phyloP scores from a whole-genome alignment of 2,888 invertebrate species.

The Cataglyphis rosenhaueri region DNA sequence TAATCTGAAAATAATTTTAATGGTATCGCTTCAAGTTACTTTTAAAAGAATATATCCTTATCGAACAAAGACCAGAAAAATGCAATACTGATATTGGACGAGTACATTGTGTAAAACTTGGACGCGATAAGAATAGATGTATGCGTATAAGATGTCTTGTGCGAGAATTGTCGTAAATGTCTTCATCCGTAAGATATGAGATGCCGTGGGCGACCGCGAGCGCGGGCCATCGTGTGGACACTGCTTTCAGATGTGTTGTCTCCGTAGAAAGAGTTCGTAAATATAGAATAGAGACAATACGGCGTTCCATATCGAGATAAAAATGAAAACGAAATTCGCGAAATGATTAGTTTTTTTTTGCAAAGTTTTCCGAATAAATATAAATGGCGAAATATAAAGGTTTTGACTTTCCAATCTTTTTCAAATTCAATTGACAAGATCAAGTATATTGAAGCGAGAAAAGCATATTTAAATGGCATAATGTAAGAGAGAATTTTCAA shows the following conservation, averaged over 20 bases:
- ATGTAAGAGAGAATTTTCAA: background rate
- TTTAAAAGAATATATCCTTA: background rate
- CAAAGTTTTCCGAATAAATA: background rate
- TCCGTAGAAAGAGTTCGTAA: slow-evolving; percentile 64
- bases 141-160: slow-evolving; percentile 64
- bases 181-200: slow-evolving; percentile 85
- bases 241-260: slow-evolving; percentile 78
- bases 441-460: background rate
- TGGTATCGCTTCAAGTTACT: slow-evolving; percentile 26
- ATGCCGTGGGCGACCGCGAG: slow-evolving; percentile 81
- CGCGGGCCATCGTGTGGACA: slow-evolving; percentile 74
- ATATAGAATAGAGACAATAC: slow-evolving; percentile 58
- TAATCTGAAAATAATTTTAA: background rate
- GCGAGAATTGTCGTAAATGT: slow-evolving; percentile 85
- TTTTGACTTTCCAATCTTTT: background rate
- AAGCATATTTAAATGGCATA: background rate
- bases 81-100: slow-evolving; percentile 66
- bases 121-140: slow-evolving; percentile 71
- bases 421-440: background rate
- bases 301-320: slow-evolving; percentile 6
- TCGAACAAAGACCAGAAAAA: background rate
- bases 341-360: background rate
- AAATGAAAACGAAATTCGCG: background rate
- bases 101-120: slow-evolving; percentile 69
- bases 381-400: background rate